Conservation (phyloP, 1,140 invertebrate genomes). For the Pissodes strobi region DNA sequence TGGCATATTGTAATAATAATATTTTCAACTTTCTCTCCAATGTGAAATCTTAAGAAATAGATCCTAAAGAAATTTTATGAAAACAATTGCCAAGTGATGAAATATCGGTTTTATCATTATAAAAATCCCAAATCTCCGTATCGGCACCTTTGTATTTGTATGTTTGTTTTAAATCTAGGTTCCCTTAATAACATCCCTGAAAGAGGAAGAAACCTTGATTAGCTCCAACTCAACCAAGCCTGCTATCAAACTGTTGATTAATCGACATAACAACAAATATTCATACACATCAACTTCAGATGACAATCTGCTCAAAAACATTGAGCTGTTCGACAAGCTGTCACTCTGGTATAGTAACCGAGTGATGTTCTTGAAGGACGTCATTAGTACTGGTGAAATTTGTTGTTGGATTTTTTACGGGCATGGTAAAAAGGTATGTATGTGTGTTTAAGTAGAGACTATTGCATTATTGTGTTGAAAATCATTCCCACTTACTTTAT, state of each 20-base stretch:
- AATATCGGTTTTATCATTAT: too few relatives aligned
- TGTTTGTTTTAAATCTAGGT: too few relatives aligned
- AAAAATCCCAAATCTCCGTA: too few relatives aligned
- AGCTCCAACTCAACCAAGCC: constrained; percentile 80
- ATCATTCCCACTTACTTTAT: too few relatives aligned
- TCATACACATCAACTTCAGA: constrained; percentile 98
- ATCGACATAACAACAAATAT: constrained; percentile 99
- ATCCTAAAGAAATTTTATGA: too few relatives aligned
- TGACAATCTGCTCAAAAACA: constrained; percentile 98
- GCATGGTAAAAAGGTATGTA: constrained; percentile 77
- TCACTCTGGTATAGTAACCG: constrained; percentile 92
- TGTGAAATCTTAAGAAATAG: too few relatives aligned
- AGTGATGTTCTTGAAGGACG: constrained; percentile 97
- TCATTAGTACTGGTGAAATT: constrained; percentile 97
- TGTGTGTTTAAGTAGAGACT: too few relatives aligned
- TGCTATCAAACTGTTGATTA: constrained; percentile 94
- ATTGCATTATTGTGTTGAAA: too few relatives aligned
- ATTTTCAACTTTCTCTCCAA: too few relatives aligned
- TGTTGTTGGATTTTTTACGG: constrained; percentile 99
- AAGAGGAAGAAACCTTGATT: constrained; percentile 90
- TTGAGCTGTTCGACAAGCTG: constrained; percentile 97
- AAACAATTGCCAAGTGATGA: too few relatives aligned
- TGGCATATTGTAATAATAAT: too few relatives aligned
- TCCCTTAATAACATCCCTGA: constrained; percentile 91
- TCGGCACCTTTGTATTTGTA: too few relatives aligned